These are phyloP conservation scores for Pedetes capensis DNA, from an alignment of 2,113 vertebrate species.

Conservation along the genomic window DNA sequence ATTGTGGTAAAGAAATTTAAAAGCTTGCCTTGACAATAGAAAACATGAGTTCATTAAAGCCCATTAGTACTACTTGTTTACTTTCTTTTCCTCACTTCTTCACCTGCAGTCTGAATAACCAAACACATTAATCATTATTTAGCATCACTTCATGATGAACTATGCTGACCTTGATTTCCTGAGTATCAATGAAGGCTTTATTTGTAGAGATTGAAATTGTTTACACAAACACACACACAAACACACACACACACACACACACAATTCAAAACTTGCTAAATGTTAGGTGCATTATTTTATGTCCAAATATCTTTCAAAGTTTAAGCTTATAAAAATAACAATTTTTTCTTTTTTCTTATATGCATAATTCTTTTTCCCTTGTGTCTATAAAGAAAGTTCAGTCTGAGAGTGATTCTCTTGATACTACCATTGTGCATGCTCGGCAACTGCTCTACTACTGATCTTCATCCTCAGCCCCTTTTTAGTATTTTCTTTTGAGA, in stretches of 20 bases:
- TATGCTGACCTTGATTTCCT: slow-evolving; percentile 26
- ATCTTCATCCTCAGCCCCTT: too few species aligned
- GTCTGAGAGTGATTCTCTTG: not conserved
- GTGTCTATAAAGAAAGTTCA: not conserved
- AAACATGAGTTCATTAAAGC: slow-evolving; percentile 14
- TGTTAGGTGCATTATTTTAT: not conserved
- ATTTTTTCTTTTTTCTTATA: not conserved
- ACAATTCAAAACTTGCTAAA: slow-evolving; percentile 16
- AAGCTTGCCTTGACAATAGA: slow-evolving; percentile 35
- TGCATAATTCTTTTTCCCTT: not conserved
- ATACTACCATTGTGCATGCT: not conserved
- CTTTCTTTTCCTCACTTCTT: slow-evolving; percentile 32
- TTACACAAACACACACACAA: not conserved
- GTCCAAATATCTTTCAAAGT: not conserved
- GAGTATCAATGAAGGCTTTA: not conserved
- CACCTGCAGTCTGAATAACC: not conserved
- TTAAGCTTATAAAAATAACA: not conserved
- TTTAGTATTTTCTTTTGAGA: too few species aligned
- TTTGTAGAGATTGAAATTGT: not conserved
- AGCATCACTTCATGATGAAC: not conserved
- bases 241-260: too few species aligned
- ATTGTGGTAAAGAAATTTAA: slow-evolving; percentile 50
- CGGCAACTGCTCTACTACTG: too few species aligned
- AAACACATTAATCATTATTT: slow-evolving; percentile 43
- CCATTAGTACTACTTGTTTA: not conserved